These are phyloP conservation scores for Palaemon carinicauda DNA, from an alignment of 1,140 invertebrate genomes.

Conservation along the genomic window DNA sequence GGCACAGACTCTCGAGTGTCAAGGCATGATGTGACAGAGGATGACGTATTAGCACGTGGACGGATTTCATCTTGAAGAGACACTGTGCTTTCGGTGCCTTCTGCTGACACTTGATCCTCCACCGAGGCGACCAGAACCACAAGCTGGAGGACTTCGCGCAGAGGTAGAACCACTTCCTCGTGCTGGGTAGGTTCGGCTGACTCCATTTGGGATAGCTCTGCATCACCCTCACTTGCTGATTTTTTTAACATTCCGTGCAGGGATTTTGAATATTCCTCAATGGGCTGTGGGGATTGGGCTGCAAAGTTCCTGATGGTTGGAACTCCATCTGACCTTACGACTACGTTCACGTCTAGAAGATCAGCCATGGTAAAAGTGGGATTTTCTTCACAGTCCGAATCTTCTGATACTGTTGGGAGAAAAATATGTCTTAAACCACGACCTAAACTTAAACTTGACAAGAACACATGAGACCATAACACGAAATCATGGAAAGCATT, in stretches of 20 bases:
- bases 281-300: not conserved
- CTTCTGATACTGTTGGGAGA: not conserved
- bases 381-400: not conserved
- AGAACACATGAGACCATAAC: not conserved
- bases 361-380: not conserved
- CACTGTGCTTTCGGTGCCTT: not conserved
- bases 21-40: not conserved
- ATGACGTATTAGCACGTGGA: not conserved
- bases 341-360: conserved; percentile 21
- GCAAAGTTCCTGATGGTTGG: conserved; percentile 26
- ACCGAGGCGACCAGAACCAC: conserved; percentile 14
- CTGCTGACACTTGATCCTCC: not conserved
- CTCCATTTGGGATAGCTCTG: not conserved
- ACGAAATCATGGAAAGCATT: not conserved
- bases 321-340: not conserved
- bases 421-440: not conserved
- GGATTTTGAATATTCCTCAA: not conserved
- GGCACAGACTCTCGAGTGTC: not conserved
- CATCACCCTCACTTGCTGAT: not conserved
- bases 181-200: not conserved
- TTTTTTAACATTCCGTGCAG: not conserved
- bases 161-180: conserved; percentile 21
- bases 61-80: not conserved
- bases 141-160: conserved; percentile 10
- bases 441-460: too few relatives aligned